Evolutionary conservation across 2,888 invertebrate species (phyloP).

Genomic region (Hartigia nigra): DNA sequence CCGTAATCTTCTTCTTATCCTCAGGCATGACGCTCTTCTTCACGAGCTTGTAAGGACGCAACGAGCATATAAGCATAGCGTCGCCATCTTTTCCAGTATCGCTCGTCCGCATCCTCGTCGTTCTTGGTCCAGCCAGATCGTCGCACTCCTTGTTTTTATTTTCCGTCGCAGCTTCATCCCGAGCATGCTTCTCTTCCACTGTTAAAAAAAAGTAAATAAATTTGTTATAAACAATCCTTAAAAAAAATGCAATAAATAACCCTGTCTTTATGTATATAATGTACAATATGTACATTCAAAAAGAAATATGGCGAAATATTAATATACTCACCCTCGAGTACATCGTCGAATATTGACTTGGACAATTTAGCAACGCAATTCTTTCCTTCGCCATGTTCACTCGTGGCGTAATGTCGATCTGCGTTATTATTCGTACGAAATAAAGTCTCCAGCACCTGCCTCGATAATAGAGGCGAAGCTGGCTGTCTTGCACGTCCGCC

Average conservation of each 20-base stretch:
- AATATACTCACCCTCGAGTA: constrained; percentile 49
- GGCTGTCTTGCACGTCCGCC: constrained; percentile 40
- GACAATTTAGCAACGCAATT: constrained; percentile 40
- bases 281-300: neutral
- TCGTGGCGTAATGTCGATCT: constrained; percentile 34
- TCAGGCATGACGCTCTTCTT: constrained; percentile 41
- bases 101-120: constrained; percentile 32
- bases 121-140: constrained; percentile 11
- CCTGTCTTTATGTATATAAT: neutral
- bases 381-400: constrained; percentile 39
- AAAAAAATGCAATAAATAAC: neutral
- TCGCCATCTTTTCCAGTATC: constrained; percentile 42
- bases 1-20: constrained; percentile 18
- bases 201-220: constrained; percentile 40
- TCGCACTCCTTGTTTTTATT: constrained; percentile 46
- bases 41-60: constrained; percentile 46
- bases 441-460: constrained; percentile 53
- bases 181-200: constrained; percentile 61
- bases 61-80: constrained; percentile 49
- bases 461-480: constrained; percentile 45
- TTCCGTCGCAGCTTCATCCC: constrained; percentile 61
- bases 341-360: constrained; percentile 50
- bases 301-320: neutral
- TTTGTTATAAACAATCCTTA: neutral
- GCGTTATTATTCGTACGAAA: constrained; percentile 54